Evolutionary conservation across 1,140 invertebrate genomes (phyloP).

Genomic region (Drosophila bifasciata): DNA sequence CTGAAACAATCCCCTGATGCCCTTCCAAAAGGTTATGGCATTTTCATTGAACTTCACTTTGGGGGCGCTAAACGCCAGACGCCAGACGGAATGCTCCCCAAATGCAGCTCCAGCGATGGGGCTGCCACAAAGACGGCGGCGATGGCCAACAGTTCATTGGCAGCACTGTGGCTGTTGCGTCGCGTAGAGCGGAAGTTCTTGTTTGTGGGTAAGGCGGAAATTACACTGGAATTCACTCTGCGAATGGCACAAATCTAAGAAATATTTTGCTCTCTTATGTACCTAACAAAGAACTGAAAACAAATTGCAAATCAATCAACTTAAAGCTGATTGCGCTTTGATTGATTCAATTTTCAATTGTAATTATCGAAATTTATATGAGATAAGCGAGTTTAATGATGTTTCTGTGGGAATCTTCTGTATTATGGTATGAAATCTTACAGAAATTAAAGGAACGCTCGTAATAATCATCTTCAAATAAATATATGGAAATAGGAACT

Average conservation of each 20-base stretch:
- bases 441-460: no score
- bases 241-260: constrained; percentile 7
- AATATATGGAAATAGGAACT: no score
- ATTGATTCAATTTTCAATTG: no score
- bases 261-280: not conserved
- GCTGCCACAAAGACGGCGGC: constrained; percentile 21
- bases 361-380: no score
- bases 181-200: constrained; percentile 39
- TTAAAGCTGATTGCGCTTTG: no score
- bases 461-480: no score
- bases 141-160: constrained; percentile 52
- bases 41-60: constrained; percentile 78
- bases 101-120: constrained; percentile 42
- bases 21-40: constrained; percentile 43
- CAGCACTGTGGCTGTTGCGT: constrained; percentile 53
- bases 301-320: no score
- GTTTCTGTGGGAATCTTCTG: no score
- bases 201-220: constrained; percentile 39
- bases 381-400: no score
- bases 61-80: constrained; percentile 18
- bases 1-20: not conserved
- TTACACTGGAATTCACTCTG: not conserved
- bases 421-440: no score
- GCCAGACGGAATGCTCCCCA: constrained; percentile 26
- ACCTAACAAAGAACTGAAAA: no score